phyloP scores from a whole-genome alignment of 2,113 vertebrate species.

The Procavia capensis region DNA sequence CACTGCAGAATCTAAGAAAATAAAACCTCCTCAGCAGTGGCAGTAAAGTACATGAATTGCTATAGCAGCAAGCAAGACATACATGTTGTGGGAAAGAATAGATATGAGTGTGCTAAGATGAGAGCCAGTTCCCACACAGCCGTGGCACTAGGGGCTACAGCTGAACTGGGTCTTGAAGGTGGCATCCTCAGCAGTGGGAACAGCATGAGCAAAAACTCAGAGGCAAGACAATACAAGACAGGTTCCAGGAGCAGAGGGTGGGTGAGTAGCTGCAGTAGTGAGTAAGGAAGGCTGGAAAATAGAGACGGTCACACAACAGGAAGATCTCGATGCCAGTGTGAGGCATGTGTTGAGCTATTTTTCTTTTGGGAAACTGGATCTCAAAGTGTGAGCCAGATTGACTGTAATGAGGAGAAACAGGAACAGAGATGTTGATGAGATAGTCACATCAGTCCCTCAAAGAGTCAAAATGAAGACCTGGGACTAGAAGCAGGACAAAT shows the following conservation, averaged over 20 bases:
- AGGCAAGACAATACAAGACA: not conserved
- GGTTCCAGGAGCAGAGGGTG: not conserved
- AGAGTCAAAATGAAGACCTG: not conserved
- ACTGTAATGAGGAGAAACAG: not conserved
- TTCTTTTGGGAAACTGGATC: not conserved
- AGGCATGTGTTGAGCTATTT: not conserved
- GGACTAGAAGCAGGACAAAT: not conserved
- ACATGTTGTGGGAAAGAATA: not conserved
- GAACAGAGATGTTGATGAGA: not conserved
- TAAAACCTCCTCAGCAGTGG: too few relatives aligned
- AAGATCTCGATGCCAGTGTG: not conserved
- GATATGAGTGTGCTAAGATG: not conserved
- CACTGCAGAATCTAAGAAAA: not conserved
- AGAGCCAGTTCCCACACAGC: not conserved
- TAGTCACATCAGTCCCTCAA: fast-evolving
- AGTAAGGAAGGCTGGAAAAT: fast-evolving
- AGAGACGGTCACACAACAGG: not conserved
- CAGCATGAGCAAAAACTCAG: not conserved
- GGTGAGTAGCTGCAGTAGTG: fast-evolving
- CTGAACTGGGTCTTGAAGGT: not conserved
- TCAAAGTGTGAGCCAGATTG: not conserved
- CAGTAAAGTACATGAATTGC: not conserved
- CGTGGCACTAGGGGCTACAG: fast-evolving
- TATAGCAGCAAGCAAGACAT: not conserved
- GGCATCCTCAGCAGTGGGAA: not conserved